Evolutionary conservation across 2,888 invertebrate species (phyloP).

Genomic region (Erebia epiphron): DNA sequence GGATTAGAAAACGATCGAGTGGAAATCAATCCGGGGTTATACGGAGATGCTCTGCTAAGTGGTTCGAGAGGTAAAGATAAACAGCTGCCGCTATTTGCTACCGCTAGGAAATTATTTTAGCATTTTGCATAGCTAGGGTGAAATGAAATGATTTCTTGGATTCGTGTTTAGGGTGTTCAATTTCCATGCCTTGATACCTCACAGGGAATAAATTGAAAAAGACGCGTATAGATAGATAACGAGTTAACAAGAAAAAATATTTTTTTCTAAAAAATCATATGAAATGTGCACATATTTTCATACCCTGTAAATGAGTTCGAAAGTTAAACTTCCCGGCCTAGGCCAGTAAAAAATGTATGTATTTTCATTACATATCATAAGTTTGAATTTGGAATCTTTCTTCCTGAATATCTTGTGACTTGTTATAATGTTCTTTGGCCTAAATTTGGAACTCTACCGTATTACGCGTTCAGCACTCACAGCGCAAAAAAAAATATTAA

Average conservation of each 20-base stretch:
- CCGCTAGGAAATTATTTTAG: conserved; percentile 3
- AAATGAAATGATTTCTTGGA: background rate
- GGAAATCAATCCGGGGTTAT: conserved; percentile 72
- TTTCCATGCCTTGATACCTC: background rate
- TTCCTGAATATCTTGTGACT: too few relatives aligned
- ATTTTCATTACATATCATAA: too few relatives aligned
- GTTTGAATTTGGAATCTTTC: too few relatives aligned
- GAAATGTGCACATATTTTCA: too few relatives aligned
- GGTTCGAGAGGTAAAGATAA: conserved; percentile 40
- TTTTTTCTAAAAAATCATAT: too few relatives aligned
- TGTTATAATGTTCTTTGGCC: too few relatives aligned
- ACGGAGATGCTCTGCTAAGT: conserved; percentile 57
- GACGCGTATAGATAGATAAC: background rate
- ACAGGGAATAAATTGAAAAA: background rate
- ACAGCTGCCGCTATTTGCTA: conserved; percentile 32
- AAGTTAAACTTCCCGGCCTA: too few relatives aligned
- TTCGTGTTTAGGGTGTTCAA: background rate
- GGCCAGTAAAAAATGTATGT: too few relatives aligned
- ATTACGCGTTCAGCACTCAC: too few relatives aligned
- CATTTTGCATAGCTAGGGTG: background rate
- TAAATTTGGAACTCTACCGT: too few relatives aligned
- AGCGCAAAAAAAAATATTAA: too few relatives aligned
- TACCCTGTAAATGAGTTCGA: too few relatives aligned
- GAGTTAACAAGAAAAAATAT: background rate
- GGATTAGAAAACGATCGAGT: conserved; percentile 81